These are phyloP conservation scores for Arrhopalites spinosus DNA, from an alignment of 2,888 invertebrate species.

Conservation along the genomic window DNA sequence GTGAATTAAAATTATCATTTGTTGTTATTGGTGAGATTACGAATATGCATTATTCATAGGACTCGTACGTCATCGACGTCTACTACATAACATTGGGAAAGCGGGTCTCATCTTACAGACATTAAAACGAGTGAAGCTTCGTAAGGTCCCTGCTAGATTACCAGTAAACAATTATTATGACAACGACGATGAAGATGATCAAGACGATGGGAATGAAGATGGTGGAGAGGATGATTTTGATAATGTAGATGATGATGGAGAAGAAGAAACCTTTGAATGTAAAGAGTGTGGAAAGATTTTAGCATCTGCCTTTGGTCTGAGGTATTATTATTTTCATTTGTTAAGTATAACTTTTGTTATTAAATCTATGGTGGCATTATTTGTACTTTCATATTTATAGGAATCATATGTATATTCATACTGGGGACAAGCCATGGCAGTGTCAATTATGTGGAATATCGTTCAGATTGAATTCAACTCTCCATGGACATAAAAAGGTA, in stretches of 20 bases:
- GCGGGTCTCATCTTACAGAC: background rate
- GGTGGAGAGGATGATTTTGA: constrained; percentile 1
- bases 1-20: too few relatives aligned
- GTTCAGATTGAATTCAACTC: constrained; percentile 18
- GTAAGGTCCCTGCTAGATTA: background rate
- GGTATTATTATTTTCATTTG: constrained; percentile 23
- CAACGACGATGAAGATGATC: constrained; percentile 8
- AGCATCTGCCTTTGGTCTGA: constrained; percentile 11
- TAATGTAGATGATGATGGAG: background rate
- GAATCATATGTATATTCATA: constrained; percentile 30
- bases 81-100: constrained; percentile 22
- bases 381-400: too few relatives aligned
- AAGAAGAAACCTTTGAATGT: constrained; percentile 18
- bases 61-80: constrained; percentile 22
- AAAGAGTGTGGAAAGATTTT: constrained; percentile 22
- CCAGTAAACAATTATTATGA: background rate
- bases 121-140: constrained; percentile 6
- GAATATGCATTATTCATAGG: too few relatives aligned
- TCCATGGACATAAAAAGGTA: constrained; percentile 20
- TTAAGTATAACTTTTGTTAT: too few relatives aligned
- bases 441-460: constrained; percentile 21
- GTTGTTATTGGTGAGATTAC: too few relatives aligned
- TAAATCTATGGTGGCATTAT: too few relatives aligned
- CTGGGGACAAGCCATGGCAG: constrained; percentile 23
- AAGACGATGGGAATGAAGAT: background rate